Percentiles rank a stretch among this genome's conserved stretches.
Evolutionary conservation across 2,113 vertebrate genomes (phyloP).

Genomic region (Psittacus erithacus): DNA sequence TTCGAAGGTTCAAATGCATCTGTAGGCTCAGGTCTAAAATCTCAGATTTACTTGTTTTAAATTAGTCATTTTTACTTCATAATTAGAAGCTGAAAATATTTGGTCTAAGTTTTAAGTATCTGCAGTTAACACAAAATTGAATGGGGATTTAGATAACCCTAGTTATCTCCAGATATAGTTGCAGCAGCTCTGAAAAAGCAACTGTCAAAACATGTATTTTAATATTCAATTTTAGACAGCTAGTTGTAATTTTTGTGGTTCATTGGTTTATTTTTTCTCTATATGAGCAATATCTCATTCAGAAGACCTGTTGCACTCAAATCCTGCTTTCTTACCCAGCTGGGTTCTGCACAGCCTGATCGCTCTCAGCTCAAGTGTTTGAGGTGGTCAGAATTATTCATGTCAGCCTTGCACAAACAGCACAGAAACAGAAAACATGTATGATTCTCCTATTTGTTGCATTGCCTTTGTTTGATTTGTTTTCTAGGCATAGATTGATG

Average conservation of each 20-base stretch:
- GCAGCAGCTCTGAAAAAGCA: neutral
- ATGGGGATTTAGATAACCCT: neutral
- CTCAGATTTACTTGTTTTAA: neutral
- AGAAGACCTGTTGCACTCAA: neutral
- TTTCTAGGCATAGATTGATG: neutral
- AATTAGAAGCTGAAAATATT: neutral
- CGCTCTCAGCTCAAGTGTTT: neutral
- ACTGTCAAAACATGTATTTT: neutral
- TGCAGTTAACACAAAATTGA: neutral
- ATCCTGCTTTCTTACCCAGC: neutral
- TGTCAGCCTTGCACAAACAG: neutral
- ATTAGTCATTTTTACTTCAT: neutral
- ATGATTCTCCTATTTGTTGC: neutral
- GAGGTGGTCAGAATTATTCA: neutral
- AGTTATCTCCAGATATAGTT: neutral
- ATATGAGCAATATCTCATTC: neutral
- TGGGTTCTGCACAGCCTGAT: neutral
- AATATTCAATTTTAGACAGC: neutral
- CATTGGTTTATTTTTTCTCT: neutral
- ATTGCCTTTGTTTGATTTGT: constrained; percentile 2
- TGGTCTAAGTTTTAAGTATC: neutral
- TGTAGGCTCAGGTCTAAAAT: neutral
- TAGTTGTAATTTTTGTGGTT: neutral
- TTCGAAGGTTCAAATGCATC: neutral
- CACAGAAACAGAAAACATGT: neutral